phyloP scores from a whole-genome alignment of 2,888 invertebrate genomes.

The Xanthia togata region DNA sequence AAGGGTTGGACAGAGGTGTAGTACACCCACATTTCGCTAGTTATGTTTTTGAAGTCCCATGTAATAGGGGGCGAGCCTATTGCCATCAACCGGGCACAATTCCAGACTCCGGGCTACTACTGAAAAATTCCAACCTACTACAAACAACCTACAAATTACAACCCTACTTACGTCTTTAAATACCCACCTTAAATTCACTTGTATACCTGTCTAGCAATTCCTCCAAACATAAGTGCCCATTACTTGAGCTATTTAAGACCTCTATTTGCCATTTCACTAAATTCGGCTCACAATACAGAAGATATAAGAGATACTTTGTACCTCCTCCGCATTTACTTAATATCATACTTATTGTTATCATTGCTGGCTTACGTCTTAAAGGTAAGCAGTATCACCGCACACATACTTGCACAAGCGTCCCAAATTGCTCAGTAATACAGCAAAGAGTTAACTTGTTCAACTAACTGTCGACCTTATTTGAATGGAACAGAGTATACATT shows the following conservation, averaged over 20 bases:
- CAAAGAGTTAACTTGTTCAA: slow-evolving; percentile 42
- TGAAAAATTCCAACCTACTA: too few relatives aligned
- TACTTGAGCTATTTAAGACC: slow-evolving; percentile 53
- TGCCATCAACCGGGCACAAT: too few relatives aligned
- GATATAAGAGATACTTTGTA: slow-evolving; percentile 41
- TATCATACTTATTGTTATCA: slow-evolving; percentile 61
- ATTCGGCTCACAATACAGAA: slow-evolving; percentile 50
- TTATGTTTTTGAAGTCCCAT: too few relatives aligned
- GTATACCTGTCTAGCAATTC: slow-evolving; percentile 30
- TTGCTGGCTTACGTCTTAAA: slow-evolving; percentile 58
- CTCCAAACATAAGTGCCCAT: slow-evolving; percentile 44
- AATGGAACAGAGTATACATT: slow-evolving; percentile 57
- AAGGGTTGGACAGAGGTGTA: too few relatives aligned
- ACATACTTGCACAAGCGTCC: slow-evolving; percentile 60
- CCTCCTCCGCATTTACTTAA: slow-evolving; percentile 58
- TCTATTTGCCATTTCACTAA: slow-evolving; percentile 55
- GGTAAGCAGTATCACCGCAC: slow-evolving; percentile 58
- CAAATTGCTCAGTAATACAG: slow-evolving; percentile 62
- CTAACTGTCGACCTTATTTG: slow-evolving; percentile 57
- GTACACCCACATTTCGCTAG: too few relatives aligned
- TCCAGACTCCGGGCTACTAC: too few relatives aligned
- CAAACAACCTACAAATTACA: too few relatives aligned
- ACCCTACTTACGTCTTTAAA: neutral
- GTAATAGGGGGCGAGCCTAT: too few relatives aligned
- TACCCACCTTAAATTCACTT: slow-evolving; percentile 21